Base-by-base conservation (phyloP, 1,140 invertebrate genomes). In the Diachasma alloeum region DNA sequence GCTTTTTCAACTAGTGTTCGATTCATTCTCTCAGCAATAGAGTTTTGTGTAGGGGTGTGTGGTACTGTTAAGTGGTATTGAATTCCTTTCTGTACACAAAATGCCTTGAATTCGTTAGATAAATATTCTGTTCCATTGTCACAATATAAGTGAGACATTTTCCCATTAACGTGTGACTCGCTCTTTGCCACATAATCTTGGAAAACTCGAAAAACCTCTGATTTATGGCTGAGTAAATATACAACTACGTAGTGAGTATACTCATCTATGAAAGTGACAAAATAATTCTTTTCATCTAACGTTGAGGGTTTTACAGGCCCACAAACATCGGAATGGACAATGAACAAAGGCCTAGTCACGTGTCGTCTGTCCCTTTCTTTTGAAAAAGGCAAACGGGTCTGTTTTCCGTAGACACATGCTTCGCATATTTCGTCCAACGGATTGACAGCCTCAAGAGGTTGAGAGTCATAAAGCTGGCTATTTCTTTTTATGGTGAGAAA, bases 351-450 rank as follows among this genome's bases (percentile, higher is more conserved):
- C 44, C 68, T 15, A 10, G 4, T 46, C 0, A 70, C 22, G 15
- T 70, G 36, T n/a, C 2, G 10, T 36, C 17, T 68, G 24, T 70
- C 37, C 44, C 44, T 70, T 24, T 22, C 44, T 24, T 46, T 70
- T 5, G 39, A 19, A 22, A 70, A 70, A 68, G 66, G 53, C 82
- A 87, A 74, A 87, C 83, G 66, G 39, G 79, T 69, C 83, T 88
- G 86, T 82, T 89, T 89, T 17, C 87, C 87, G 74, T 84, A 81
- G 69, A 90, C 85, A 79, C 87, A 90, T 67, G 85, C 81, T 77
- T 90, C 87, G 81, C 87, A 90, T 68, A 88, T 78, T 36, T 81
- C 74, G 75, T 84, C 77, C 79, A 77, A 81, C 70, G 83, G 85
- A 44, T n/a, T 26, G 4, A 76, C 13, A 22, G 46, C 74, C 17